Conservation (phyloP, 1,140 invertebrate genomes). For the Euura lappo region DNA sequence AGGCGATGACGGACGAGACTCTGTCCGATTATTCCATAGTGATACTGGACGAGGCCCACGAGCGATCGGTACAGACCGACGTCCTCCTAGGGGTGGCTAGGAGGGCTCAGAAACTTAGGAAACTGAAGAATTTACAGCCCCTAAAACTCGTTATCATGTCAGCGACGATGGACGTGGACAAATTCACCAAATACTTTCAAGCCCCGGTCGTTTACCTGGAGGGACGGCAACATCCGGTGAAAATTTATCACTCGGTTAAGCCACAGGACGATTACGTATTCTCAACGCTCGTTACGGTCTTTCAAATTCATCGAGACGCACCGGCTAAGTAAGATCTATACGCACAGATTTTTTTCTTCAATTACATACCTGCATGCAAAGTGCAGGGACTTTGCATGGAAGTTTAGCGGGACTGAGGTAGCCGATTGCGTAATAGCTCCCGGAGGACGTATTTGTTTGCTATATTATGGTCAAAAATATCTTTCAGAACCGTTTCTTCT, state of each 20-base stretch:
- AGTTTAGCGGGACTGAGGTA: neutral
- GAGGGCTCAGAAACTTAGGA: conserved; percentile 76
- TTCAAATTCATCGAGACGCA: conserved; percentile 87
- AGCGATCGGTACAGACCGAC: conserved; percentile 95
- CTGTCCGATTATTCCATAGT: conserved; percentile 82
- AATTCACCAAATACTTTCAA: conserved; percentile 91
- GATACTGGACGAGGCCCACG: conserved; percentile 97
- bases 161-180: conserved; percentile 94
- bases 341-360: conserved; percentile 18
- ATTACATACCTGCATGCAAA: neutral
- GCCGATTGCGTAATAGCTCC: neutral
- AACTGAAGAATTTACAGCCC: conserved; percentile 63
- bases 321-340: conserved; percentile 83
- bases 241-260: conserved; percentile 78
- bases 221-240: conserved; percentile 86
- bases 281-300: conserved; percentile 82
- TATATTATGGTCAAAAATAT: neutral
- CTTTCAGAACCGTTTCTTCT: conserved; percentile 27
- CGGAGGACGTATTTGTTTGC: too few species aligned
- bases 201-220: conserved; percentile 86
- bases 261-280: conserved; percentile 86
- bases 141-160: conserved; percentile 91
- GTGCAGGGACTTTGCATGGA: too few species aligned
- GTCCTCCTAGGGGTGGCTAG: conserved; percentile 87
- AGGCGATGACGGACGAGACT: conserved; percentile 79